Evolutionary conservation across 2,797 vertebrate species (phyloP), one percentile per base, ranked within the genome.

Genomic region (Bradypodion pumilum): DNA sequence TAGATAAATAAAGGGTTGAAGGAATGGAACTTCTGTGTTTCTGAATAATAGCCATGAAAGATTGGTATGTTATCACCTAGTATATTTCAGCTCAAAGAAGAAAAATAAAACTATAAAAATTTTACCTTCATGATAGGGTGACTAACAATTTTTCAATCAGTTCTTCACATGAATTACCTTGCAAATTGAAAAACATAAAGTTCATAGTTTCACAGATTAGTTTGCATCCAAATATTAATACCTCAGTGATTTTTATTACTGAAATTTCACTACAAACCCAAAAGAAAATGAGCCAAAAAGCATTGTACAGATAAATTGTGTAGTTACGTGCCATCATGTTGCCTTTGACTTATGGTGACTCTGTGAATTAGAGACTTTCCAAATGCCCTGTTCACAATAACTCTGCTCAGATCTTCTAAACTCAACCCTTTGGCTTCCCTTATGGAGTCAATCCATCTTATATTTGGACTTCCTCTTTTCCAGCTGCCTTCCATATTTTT

Each of bases 1-100:
- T n/a, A n/a, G n/a, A n/a, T n/a, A 4, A 83, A 65, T 74, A 70
- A 74, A 0, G 13, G 70, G 12, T 13, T 63, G 21, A 32, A 1
- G 85, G 73, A 74, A 92, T 73, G 70, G 79, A 91, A 75, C 60
- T 65, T 49, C 82, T 69, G 46, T 80, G 79, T 56, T 29, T 62
- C 35, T 63, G 60, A 88, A 82, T 59, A 90, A 86, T 63, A 87
- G 86, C 74, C 77, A 80, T 42, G 62, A 74, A 1, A 87, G 77
- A 75, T 87, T 92, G 86, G 81, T 0, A 0, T 72, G 12, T 60
- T 56, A 25, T 59, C 37, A 46, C 35, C 35, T 82, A 81, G 83
- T 90, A 59, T 29, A 49, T 69, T 77, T 70, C 46, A 74, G 52
- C 42, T 15, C 62, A 84, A 70, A 83, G 84, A 91, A 83, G 35